A percentile compares a stretch with the other conserved stretches of the same genome.
Evolutionary conservation across 2,888 invertebrate genomes (phyloP).

Genomic region (Lycia hirtaria): DNA sequence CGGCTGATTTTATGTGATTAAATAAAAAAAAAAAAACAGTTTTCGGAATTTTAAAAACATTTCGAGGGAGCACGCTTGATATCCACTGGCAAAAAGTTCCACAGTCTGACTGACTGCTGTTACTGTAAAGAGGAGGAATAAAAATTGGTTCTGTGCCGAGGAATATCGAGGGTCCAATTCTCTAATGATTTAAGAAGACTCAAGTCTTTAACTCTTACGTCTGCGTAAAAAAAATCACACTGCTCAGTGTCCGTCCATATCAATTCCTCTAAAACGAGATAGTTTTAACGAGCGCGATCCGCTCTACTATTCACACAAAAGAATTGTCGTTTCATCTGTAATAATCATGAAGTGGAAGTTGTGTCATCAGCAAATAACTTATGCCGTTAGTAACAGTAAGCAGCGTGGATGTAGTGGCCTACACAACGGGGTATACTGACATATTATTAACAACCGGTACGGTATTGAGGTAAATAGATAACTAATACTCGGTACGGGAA

Average conservation of each 20-base stretch:
- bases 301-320: constrained; percentile 37
- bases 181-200: too few species aligned
- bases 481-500: constrained; percentile 54
- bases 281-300: constrained; percentile 34
- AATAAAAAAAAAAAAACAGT: too few species aligned
- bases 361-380: constrained; percentile 67
- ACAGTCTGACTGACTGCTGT: too few species aligned
- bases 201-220: too few species aligned
- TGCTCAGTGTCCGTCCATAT: too few species aligned
- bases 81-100: too few species aligned
- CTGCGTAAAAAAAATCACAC: not conserved
- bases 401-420: constrained; percentile 58
- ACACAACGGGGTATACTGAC: constrained; percentile 49
- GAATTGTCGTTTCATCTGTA: constrained; percentile 44
- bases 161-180: too few species aligned
- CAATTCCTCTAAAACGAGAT: constrained; percentile 8
- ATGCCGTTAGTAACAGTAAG: constrained; percentile 75
- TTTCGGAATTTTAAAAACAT: too few species aligned
- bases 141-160: too few species aligned
- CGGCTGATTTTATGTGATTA: too few species aligned
- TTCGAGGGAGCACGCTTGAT: too few species aligned
- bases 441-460: constrained; percentile 70
- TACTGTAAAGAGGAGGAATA: too few species aligned
- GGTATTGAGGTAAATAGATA: constrained; percentile 66
- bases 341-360: constrained; percentile 46